Evolutionary conservation across 2,797 vertebrate species (phyloP), one percentile per base, ranked within the genome.

Genomic region (Esox masquinongy): DNA sequence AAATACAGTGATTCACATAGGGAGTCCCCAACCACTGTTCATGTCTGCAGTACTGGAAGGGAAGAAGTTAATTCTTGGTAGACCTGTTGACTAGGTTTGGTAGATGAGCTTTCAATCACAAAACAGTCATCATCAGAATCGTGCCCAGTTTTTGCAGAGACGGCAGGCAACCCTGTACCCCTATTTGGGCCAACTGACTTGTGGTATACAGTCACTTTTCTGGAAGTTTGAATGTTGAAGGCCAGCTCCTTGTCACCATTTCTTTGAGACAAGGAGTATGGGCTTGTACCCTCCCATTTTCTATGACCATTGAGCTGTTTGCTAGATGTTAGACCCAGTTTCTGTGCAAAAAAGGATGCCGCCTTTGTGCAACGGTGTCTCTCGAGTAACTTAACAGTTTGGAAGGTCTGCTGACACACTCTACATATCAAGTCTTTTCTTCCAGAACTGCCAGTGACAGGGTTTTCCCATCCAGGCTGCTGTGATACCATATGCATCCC

Each of bases 1-100:
- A 24, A 70, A 70, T 49, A n/a, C 17, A 8, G 47, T 9, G 49
- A 15, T 29, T 26, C 49, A 71, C 14, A 71, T 51, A 2, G 47
- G 14, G 24, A 51, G 16, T 53, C 16, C 29, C 16, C 11, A 17
- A 16, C n/a, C 14, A 70, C 43, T 49, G 53, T 34, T 91, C 88
- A 93, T 85, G 81, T 89, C 78, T 87, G 87, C 70, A 71, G 49
- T 19, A 90, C 90, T 1, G 90, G 89, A 66, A 92, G 87, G 34
- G 87, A 90, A 22, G 91, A 92, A 7, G 88, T 88, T n/a, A 90
- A 85, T 84, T 51, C n/a, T 50, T 92, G 88, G 75, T 92, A 92
- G 74, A 93, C 91, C 84, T 90, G 78, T 78, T 92, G 88, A 53
- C 88, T 88, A 17, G 92, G 79, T 84, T 92, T 91, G 24, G 87